These are phyloP conservation scores for Crocodylus rhombifer DNA, from an alignment of 2,797 vertebrate species.

Conservation along the genomic window DNA sequence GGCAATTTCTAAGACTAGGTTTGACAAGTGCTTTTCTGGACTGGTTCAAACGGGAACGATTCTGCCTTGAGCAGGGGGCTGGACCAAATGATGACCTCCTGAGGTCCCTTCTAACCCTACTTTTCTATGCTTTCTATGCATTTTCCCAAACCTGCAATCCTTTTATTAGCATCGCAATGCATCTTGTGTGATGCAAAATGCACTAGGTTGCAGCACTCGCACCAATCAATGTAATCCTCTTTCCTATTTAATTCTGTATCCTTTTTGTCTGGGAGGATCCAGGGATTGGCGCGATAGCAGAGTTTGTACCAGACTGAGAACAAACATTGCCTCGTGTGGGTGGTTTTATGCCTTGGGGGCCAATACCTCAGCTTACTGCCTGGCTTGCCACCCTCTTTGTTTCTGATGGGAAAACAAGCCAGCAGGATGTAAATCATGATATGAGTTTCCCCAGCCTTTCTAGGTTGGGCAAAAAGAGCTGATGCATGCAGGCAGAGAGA, in stretches of 20 bases:
- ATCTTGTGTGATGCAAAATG: neutral
- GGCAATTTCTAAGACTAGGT: too few species aligned
- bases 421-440: conserved; percentile 81
- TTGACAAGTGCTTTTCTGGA: too few species aligned
- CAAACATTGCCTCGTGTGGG: conserved; percentile 81
- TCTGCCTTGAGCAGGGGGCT: too few species aligned
- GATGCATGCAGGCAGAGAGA: neutral
- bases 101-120: too few species aligned
- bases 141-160: neutral
- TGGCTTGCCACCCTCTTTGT: conserved; percentile 75
- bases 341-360: conserved; percentile 78
- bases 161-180: neutral
- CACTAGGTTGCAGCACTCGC: fast-evolving
- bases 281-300: conserved; percentile 25
- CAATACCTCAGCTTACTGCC: conserved; percentile 74
- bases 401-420: conserved; percentile 81
- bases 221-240: neutral
- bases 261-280: conserved; percentile 17
- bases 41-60: too few species aligned
- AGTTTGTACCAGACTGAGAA: conserved; percentile 77
- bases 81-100: too few species aligned
- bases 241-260: neutral
- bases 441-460: conserved; percentile 18
- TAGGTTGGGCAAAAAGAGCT: conserved; percentile 37
- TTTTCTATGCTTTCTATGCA: neutral